Conservation (phyloP, 1,140 invertebrate species). For the Drosophila nigromelanica region DNA sequence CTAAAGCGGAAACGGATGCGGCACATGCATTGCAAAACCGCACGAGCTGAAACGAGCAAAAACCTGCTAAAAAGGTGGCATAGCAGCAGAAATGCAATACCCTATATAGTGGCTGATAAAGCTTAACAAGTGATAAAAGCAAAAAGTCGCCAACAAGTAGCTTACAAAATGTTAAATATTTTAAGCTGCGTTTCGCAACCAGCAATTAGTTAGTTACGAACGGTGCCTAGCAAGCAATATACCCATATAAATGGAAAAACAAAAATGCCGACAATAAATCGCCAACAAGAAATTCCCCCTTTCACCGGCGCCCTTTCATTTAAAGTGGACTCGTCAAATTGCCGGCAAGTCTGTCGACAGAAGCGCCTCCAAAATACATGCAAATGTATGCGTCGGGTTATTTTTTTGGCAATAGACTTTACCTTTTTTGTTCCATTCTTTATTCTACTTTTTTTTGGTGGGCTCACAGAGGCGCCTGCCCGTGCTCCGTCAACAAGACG, state of each 20-base stretch:
- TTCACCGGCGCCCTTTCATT: conserved; percentile 6
- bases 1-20: conserved; percentile 72
- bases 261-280: conserved; percentile 52
- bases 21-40: conserved; percentile 74
- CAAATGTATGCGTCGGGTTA: conserved; percentile 62
- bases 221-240: background rate
- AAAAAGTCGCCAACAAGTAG: too few species aligned
- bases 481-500: conserved; percentile 89
- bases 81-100: conserved; percentile 1
- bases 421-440: conserved; percentile 38
- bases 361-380: conserved; percentile 57
- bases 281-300: conserved; percentile 17
- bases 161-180: too few species aligned
- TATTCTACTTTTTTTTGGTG: background rate
- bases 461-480: conserved; percentile 87
- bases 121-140: too few species aligned
- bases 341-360: conserved; percentile 48
- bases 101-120: conserved; percentile 2
- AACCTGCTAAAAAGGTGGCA: conserved; percentile 3
- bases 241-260: conserved; percentile 50
- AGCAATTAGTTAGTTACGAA: conserved; percentile 47
- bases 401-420: conserved; percentile 57
- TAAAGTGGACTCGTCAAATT: conserved; percentile 68
- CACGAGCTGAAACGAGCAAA: conserved; percentile 45
- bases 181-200: background rate